Base-by-base conservation (phyloP, 1,140 invertebrate genomes). In the Dendroctonus valens region DNA sequence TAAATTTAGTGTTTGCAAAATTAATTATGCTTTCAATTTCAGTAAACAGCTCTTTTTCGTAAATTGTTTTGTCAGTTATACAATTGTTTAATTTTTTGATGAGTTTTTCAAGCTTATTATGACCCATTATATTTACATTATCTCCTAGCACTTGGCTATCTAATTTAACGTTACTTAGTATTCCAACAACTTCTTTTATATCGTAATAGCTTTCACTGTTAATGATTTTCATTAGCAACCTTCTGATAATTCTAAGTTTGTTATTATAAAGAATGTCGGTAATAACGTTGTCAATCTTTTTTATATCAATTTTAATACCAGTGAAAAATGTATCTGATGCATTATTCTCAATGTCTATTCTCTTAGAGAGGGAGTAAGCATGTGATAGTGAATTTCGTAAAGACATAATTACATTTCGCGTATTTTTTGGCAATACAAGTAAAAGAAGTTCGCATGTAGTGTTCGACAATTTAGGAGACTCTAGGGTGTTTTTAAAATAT, bases 331-430 rank as follows among this genome's bases (percentile, higher is more conserved):
- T 53, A 53, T 14, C 26, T 15, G 14, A 0, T 38, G 12, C 11
- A 14, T 46, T 46, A 11, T 53, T 53, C 9, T 53, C 51, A 11
- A 53, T 26, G 4, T 53, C 14, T 53, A 26, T 53, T 14, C 51
- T 53, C 12, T 9, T 53, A 9, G 6, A 53, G 6, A 53, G 51
- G 4, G 51, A 53, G 3, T 53, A 53, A 53, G 51, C 51, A 38
- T 53, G 51, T 15, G 42, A 48, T n/a, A 49, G 7, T 12, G 58
- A 48, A 40, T 60, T 60, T 26, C 42, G 58, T 9, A 60, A 49
- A 49, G 26, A 14, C 14, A 37, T 15, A 48, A 60, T 48, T n/a
- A 41, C 44, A 0, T 48, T 11, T 60, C 58, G 46, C 6, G 58
- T 49, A 60, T 60, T 8, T 11, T 50, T 48, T n/a, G 14, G 15